Base-by-base conservation (phyloP, 2,113 vertebrate genomes). In the Pyxicephalus adspersus region DNA sequence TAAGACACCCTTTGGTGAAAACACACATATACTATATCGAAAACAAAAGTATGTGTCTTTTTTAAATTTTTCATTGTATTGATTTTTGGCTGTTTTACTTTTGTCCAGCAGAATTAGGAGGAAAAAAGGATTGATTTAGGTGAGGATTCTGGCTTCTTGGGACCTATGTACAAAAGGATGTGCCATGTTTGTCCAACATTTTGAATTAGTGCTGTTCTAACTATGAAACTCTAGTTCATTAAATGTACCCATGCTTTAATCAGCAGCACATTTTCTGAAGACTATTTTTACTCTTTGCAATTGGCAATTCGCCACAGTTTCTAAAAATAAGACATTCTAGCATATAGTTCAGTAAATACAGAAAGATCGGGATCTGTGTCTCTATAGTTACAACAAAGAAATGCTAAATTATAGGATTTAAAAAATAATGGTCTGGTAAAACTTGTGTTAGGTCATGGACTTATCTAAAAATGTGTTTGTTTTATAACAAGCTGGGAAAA, bases 101-200 rank as follows among this genome's bases (percentile, higher is more conserved):
- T 16, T 88, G 83, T 66, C 63, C 77, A 31, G 61, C 50, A 38
- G 78, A 1, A 3, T 83, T 38, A 45, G 5, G 34, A 86, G 82
- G 28, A 0, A 0, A 73, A 65, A 51, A 8, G 8, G 83, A 78
- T 55, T 83, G 68, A 77, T 76, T 50, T 64, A 18, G 52, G 28
- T 25, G 5, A 20, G 63, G 54, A 20, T 67, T 31, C 38, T 67
- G 26, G 73, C 25, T 58, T 20, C 81, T 20, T 61, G 23, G 45
- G 13, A 29, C 55, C 23, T 4, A 52, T 65, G 61, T 55, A 52
- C 50, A 77, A 61, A 22, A 52, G 75, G 61, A 77, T 65, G 25
- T 25, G 19, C 76, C 31, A 20, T n/a, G 52, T 55, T 28, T 8
- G 31, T 19, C 45, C 64, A 61, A 64, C 61, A 64, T 76, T 64